A percentile compares a stretch with the other conserved stretches of the same genome.
Conservation (phyloP, 2,888 invertebrate species). For the Macrophya alboannulata region DNA sequence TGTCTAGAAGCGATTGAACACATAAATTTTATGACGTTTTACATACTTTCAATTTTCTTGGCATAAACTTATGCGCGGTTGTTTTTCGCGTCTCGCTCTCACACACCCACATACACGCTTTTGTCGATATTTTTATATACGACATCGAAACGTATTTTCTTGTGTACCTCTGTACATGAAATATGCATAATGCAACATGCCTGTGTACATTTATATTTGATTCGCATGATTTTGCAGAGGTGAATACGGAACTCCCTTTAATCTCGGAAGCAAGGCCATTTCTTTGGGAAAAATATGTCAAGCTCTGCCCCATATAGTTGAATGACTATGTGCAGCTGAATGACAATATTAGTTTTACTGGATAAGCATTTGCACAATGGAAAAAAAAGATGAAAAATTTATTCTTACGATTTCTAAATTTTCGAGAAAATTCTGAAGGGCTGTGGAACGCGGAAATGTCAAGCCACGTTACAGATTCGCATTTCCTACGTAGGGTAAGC, state of each 20-base stretch:
- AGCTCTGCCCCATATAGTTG: background rate
- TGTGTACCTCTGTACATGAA: background rate
- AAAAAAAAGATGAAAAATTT: background rate
- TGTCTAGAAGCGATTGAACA: background rate
- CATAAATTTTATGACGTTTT: background rate
- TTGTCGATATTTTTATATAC: background rate
- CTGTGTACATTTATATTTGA: background rate
- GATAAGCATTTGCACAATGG: background rate
- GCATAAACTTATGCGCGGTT: background rate
- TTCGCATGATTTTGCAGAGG: background rate
- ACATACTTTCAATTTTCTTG: background rate
- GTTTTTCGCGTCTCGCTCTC: background rate
- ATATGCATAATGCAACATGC: background rate
- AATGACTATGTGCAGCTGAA: background rate
- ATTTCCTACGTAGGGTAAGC: background rate
- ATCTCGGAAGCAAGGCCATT: background rate
- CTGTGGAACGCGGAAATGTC: conserved; percentile 4
- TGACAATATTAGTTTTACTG: background rate
- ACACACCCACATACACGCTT: background rate
- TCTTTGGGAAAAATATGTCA: background rate
- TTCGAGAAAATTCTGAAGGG: background rate
- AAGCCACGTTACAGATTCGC: background rate
- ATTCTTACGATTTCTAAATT: background rate
- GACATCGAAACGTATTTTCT: background rate
- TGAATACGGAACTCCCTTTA: background rate